Conservation (phyloP, 2,888 invertebrate species). For the Anthophora plumipes region DNA sequence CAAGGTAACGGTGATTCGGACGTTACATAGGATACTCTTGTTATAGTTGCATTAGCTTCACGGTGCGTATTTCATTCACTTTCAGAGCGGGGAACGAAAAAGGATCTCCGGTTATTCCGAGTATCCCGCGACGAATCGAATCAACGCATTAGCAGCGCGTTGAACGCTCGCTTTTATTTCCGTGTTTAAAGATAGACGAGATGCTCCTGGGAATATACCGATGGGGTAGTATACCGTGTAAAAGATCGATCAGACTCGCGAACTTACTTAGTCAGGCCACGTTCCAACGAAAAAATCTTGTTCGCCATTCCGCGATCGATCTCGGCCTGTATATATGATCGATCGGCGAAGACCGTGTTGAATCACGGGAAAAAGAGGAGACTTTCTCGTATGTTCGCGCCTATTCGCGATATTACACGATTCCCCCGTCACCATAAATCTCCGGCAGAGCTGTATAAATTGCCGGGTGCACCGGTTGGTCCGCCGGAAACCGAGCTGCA, state of each 20-base stretch:
- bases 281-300: slow-evolving; percentile 23
- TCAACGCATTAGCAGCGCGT: neutral
- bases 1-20: slow-evolving; percentile 9
- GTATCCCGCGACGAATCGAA: neutral
- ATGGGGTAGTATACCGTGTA: slow-evolving; percentile 1
- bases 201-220: slow-evolving; percentile 9
- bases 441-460: slow-evolving; percentile 48
- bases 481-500: slow-evolving; percentile 14
- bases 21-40: neutral
- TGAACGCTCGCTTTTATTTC: slow-evolving; percentile 34
- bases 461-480: slow-evolving; percentile 12
- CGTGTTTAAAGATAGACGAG: slow-evolving; percentile 41
- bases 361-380: slow-evolving; percentile 39
- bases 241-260: slow-evolving; percentile 8
- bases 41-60: neutral
- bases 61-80: slow-evolving; percentile 7
- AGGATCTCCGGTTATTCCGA: neutral
- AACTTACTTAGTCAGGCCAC: neutral
- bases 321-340: slow-evolving; percentile 37
- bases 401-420: slow-evolving; percentile 41
- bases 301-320: slow-evolving; percentile 31
- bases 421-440: slow-evolving; percentile 54
- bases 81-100: neutral
- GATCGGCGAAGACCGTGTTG: neutral
- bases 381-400: slow-evolving; percentile 39